Base-by-base conservation (phyloP, 2,113 vertebrate species). In the Maccullochella peelii region DNA sequence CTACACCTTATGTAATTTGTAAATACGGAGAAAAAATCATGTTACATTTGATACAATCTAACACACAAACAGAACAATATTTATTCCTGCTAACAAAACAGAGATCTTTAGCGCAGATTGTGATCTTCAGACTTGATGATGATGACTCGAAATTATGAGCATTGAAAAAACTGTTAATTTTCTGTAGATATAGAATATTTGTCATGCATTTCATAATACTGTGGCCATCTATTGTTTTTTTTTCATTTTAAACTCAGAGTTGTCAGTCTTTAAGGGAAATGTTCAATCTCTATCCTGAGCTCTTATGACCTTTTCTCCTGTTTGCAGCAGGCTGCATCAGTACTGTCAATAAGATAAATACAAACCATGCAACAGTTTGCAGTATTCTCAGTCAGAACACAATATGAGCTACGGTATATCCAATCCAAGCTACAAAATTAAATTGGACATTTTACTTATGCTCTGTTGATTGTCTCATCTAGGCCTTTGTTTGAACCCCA, bases 381-480 rank as follows among this genome's bases (percentile, higher is more conserved):
- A 54, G 6, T n/a, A 8, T 23, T 80, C 8, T 52, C 27, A 6
- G 15, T 71, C 9, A 16, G 27, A 73, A 52, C 14, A 68, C 59
- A 69, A 14, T 58, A 11, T 70, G 20, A 63, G 40, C n/a, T 42
- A 59, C 30, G 44, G 2, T 36, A 23, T 36, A 71, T 21, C 15
- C 8, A 68, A 25, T 23, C 8, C 2, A 38, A 49, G 8, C 18
- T 38, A 14, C 10, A 59, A 47, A 80, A 79, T 71, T 30, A 0
- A 75, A 36, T 66, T 15, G 27, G 14, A 76, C 47, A 30, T 70
- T 47, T 5, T 14, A 21, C 16, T 12, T 52, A 21, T 49, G 49
- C n/a, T 57, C 27, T 0, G 2, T 1, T 84, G 86, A 80, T 63
- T 79, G 33, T 38, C 18, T 69, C 73, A 30, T 72, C 54, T 6